Evolutionary conservation across 1,140 invertebrate genomes (phyloP).

Genomic region (Magallana angulata): DNA sequence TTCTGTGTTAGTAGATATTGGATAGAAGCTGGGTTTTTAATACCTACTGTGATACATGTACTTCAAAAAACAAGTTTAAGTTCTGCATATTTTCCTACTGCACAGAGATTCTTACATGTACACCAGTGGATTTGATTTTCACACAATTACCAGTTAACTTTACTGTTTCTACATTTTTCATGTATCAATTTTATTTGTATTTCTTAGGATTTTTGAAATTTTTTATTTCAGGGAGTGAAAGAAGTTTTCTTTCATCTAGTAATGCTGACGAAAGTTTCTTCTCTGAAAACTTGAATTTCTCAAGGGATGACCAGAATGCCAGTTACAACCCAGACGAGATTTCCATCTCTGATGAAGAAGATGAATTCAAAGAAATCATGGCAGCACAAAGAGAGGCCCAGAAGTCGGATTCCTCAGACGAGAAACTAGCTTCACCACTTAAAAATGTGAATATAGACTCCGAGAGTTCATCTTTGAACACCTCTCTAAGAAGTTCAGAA

Average conservation of each 20-base stretch:
- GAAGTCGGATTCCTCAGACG: neutral
- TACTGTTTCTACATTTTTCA: no score
- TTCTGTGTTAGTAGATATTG: no score
- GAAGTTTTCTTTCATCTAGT: slow-evolving; percentile 58
- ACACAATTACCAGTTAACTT: no score
- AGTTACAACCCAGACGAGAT: slow-evolving; percentile 40
- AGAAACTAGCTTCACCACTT: slow-evolving; percentile 7
- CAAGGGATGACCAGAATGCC: slow-evolving; percentile 57
- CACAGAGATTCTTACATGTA: no score
- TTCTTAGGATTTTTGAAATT: neutral
- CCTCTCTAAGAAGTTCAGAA: slow-evolving; percentile 25
- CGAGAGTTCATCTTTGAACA: slow-evolving; percentile 5
- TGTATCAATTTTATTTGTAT: no score
- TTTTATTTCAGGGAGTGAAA: slow-evolving; percentile 58
- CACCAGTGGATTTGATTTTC: no score
- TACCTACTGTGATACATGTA: no score
- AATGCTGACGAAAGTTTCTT: slow-evolving; percentile 70
- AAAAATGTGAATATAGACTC: slow-evolving; percentile 13
- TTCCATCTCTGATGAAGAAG: slow-evolving; percentile 56
- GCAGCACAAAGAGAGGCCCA: slow-evolving; percentile 54
- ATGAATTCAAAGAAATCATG: slow-evolving; percentile 60
- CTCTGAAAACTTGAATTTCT: slow-evolving; percentile 67
- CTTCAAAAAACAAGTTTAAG: no score
- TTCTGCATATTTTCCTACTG: no score
- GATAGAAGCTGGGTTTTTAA: no score